A percentile compares a stretch with the other conserved stretches of the same genome.
Evolutionary conservation across 1,140 invertebrate genomes (phyloP).

Genomic region (Ips nitidus): DNA sequence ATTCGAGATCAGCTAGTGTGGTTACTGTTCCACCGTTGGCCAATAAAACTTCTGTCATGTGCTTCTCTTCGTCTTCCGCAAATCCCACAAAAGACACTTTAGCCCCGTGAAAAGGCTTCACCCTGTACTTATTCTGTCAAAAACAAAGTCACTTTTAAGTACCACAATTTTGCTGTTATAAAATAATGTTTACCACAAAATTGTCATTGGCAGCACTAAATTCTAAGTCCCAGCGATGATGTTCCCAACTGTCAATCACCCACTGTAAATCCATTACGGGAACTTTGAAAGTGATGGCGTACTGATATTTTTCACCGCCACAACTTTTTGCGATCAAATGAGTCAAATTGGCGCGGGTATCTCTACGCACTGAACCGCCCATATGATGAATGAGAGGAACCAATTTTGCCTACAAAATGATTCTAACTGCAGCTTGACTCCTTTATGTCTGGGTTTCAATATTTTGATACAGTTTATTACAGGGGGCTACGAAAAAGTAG

Average conservation of each 20-base stretch:
- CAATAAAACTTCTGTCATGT: slow-evolving; percentile 86
- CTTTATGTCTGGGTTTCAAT: neutral
- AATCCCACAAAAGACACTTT: slow-evolving; percentile 89
- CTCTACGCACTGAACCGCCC: slow-evolving; percentile 90
- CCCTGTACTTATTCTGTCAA: slow-evolving; percentile 65
- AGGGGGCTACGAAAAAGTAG: neutral
- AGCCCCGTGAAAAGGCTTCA: slow-evolving; percentile 87
- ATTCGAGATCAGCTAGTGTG: slow-evolving; percentile 74
- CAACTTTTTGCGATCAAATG: slow-evolving; percentile 88
- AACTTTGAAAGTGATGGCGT: slow-evolving; percentile 84
- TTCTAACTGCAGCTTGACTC: neutral
- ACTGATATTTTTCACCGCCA: slow-evolving; percentile 85
- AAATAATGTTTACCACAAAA: slow-evolving; percentile 64
- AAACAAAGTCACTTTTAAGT: slow-evolving; percentile 3
- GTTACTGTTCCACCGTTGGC: slow-evolving; percentile 81
- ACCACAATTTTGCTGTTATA: neutral
- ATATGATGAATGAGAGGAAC: slow-evolving; percentile 88
- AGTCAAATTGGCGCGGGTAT: slow-evolving; percentile 83
- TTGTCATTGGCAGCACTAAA: slow-evolving; percentile 68
- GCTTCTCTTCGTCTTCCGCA: slow-evolving; percentile 80
- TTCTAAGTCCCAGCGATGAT: slow-evolving; percentile 62
- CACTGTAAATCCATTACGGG: slow-evolving; percentile 86
- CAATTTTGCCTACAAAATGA: slow-evolving; percentile 66
- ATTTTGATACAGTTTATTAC: too few species aligned
- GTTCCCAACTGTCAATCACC: slow-evolving; percentile 83